These are phyloP conservation scores for Psilopogon haemacephalus DNA, from an alignment of 2,113 vertebrate species.

Conservation along the genomic window DNA sequence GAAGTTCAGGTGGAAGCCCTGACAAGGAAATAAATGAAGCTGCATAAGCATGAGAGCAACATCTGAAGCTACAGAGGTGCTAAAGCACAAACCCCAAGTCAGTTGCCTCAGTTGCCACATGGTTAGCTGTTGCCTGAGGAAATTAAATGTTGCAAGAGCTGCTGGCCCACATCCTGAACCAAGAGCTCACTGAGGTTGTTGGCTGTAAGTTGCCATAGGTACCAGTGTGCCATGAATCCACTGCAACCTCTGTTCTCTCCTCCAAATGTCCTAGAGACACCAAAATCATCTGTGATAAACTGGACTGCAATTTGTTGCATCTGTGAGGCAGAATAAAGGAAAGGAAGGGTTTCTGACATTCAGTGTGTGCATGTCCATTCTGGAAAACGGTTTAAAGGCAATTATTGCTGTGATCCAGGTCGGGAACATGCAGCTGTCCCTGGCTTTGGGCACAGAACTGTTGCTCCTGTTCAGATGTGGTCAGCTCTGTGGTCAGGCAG, in stretches of 20 bases:
- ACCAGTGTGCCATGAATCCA: accelerated
- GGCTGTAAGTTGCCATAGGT: neutral
- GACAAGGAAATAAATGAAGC: neutral
- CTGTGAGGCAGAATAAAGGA: neutral
- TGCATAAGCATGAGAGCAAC: neutral
- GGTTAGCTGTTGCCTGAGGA: neutral
- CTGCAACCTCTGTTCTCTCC: neutral
- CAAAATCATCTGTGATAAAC: neutral
- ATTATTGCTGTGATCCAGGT: neutral
- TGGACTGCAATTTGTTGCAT: neutral
- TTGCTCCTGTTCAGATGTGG: neutral
- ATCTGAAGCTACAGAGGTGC: neutral
- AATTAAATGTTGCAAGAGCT: neutral
- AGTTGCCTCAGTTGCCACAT: neutral
- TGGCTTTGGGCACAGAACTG: neutral
- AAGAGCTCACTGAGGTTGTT: accelerated
- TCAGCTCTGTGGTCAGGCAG: neutral
- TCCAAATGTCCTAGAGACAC: neutral
- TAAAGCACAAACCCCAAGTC: neutral
- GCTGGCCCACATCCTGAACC: accelerated
- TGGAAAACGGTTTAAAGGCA: neutral
- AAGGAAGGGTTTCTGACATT: neutral
- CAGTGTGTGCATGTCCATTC: neutral
- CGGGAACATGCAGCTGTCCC: neutral
- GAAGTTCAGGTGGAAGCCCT: neutral